A percentile compares a stretch with the other conserved stretches of the same genome.
Conservation (phyloP, 2,797 vertebrate genomes). For the Ispidina picta region DNA sequence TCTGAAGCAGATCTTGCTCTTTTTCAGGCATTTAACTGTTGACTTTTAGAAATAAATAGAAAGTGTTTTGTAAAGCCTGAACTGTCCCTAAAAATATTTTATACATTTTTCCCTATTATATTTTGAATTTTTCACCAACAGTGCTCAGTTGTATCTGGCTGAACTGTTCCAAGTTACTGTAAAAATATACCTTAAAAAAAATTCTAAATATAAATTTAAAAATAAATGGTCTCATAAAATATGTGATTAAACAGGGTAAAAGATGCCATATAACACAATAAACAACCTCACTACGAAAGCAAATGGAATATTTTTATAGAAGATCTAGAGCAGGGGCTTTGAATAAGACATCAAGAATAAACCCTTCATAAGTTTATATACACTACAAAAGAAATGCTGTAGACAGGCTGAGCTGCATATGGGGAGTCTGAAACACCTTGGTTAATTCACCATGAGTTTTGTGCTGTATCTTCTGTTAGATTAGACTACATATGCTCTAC, state of each 20-base stretch:
- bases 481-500: not conserved
- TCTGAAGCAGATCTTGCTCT: not conserved
- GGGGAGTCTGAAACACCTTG: not conserved
- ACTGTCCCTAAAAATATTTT: not conserved
- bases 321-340: not conserved
- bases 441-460: not conserved
- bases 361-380: not conserved
- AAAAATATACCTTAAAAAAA: not conserved
- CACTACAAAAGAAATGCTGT: not conserved
- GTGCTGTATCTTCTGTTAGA: not conserved
- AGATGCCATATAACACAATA: not conserved
- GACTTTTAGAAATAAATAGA: not conserved
- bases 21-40: not conserved
- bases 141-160: not conserved
- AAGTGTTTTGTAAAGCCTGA: not conserved
- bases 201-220: not conserved
- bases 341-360: not conserved
- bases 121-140: not conserved
- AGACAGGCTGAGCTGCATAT: not conserved
- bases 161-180: not conserved
- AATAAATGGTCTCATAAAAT: not conserved
- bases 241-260: not conserved
- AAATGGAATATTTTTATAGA: not conserved
- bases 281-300: not conserved
- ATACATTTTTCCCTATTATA: fast-evolving